Evolutionary conservation across 1,140 invertebrate genomes (phyloP).

Genomic region (Cyclina sinensis): DNA sequence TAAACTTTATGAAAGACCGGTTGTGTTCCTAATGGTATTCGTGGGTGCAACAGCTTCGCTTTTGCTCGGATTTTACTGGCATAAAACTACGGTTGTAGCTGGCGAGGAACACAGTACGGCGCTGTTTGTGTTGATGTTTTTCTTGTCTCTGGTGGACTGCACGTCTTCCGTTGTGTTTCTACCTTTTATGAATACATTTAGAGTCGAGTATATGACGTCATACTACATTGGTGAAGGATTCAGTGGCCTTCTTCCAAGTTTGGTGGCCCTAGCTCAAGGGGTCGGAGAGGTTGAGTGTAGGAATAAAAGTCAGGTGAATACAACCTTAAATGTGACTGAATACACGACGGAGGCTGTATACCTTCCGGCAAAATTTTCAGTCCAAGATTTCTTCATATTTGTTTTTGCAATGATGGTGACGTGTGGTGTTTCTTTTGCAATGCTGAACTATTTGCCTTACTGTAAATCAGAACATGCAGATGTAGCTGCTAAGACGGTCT

Average conservation of each 20-base stretch:
- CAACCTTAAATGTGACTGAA: slow-evolving; percentile 62
- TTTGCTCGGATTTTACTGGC: slow-evolving; percentile 92
- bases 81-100: slow-evolving; percentile 89
- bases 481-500: background rate
- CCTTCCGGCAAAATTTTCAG: slow-evolving; percentile 83
- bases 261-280: slow-evolving; percentile 94
- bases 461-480: slow-evolving; percentile 83
- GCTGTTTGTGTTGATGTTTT: slow-evolving; percentile 92
- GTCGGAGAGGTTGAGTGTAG: slow-evolving; percentile 89
- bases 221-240: slow-evolving; percentile 93
- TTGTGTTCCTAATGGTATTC: slow-evolving; percentile 91
- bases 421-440: slow-evolving; percentile 87
- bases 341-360: slow-evolving; percentile 77
- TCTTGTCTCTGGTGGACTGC: slow-evolving; percentile 94
- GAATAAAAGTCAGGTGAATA: slow-evolving; percentile 76
- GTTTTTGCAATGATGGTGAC: slow-evolving; percentile 88
- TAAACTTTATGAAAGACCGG: slow-evolving; percentile 86
- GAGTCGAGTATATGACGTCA: slow-evolving; percentile 90
- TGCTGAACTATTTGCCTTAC: slow-evolving; percentile 86
- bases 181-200: slow-evolving; percentile 95
- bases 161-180: slow-evolving; percentile 97
- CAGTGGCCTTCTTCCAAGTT: slow-evolving; percentile 95
- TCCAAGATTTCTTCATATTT: slow-evolving; percentile 91
- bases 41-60: slow-evolving; percentile 90
- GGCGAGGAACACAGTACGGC: slow-evolving; percentile 90